phyloP scores from a whole-genome alignment of 2,113 vertebrate genomes.

The Neolamprologus falcicula region DNA sequence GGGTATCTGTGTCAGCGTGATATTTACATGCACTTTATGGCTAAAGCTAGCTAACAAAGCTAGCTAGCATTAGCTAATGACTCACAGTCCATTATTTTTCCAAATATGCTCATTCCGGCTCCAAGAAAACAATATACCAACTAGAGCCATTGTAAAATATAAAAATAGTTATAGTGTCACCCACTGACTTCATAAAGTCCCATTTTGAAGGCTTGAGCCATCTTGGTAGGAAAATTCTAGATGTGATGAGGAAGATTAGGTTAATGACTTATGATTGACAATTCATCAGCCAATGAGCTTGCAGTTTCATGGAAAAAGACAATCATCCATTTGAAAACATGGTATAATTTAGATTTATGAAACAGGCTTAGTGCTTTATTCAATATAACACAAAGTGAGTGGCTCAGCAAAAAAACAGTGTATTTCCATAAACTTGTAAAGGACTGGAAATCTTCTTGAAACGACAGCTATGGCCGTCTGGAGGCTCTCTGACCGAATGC shows the following conservation, averaged over 20 bases:
- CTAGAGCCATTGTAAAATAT: neutral
- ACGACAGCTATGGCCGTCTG: neutral
- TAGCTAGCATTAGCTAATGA: neutral
- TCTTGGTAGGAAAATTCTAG: neutral
- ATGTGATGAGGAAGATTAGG: neutral
- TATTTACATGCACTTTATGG: neutral
- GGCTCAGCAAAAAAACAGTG: neutral
- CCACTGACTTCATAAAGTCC: neutral
- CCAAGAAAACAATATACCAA: neutral
- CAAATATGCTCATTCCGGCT: neutral
- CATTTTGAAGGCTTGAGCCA: neutral
- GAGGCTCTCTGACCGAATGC: neutral
- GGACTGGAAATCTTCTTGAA: neutral
- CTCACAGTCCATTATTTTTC: neutral
- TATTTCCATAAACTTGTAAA: neutral
- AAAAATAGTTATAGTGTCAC: neutral
- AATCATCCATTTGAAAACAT: neutral
- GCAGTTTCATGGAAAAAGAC: fast-evolving
- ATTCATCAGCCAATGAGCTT: neutral
- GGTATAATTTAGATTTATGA: neutral
- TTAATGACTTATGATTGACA: neutral
- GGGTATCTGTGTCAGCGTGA: neutral
- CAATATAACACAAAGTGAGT: neutral
- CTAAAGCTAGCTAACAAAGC: neutral
- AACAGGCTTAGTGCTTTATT: neutral